These are phyloP conservation scores for Psittacula derbiana DNA, from an alignment of 2,797 vertebrate species.

Conservation along the genomic window DNA sequence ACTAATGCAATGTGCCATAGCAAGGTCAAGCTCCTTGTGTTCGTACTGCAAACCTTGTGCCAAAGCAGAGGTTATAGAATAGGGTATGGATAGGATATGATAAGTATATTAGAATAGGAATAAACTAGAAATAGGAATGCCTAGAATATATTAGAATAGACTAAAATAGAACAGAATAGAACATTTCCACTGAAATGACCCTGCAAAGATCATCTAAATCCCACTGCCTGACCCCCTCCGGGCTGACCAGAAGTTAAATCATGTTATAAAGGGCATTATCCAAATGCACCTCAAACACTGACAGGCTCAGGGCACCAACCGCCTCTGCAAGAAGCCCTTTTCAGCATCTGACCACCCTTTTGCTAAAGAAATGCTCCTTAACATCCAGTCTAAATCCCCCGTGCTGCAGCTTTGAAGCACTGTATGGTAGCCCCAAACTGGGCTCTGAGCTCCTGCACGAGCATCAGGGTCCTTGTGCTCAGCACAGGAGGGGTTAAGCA, in stretches of 20 bases:
- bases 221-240: background rate
- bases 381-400: background rate
- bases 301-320: background rate
- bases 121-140: background rate
- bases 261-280: background rate
- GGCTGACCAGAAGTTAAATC: background rate
- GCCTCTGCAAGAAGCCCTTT: background rate
- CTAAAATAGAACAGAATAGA: background rate
- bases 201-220: background rate
- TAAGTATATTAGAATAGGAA: background rate
- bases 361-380: background rate
- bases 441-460: background rate
- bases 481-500: background rate
- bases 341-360: background rate
- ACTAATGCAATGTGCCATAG: background rate
- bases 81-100: no score
- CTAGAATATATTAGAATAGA: background rate
- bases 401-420: background rate
- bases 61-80: background rate
- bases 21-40: rapidly evolving
- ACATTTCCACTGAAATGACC: background rate
- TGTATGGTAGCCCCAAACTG: background rate
- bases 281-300: background rate
- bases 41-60: background rate
- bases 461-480: rapidly evolving